Conservation (phyloP, 1,140 invertebrate species). For the Meloidogyne exigua region DNA sequence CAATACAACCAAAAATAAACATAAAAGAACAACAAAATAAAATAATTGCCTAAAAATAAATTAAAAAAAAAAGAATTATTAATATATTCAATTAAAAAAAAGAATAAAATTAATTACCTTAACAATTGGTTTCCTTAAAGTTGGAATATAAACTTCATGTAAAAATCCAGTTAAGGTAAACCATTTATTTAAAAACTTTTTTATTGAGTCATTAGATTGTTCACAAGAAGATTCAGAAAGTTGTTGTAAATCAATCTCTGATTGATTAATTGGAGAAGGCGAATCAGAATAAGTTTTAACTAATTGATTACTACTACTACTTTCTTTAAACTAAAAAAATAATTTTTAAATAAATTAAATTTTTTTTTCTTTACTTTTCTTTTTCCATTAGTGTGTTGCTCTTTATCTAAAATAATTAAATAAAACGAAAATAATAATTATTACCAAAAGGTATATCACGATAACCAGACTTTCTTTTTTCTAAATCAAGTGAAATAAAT, state of each 20-base stretch:
- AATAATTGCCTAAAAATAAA: slow-evolving; percentile 68
- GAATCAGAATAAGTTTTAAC: slow-evolving; percentile 35
- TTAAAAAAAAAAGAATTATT: too few species aligned
- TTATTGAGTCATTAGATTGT: neutral
- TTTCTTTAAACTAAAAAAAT: slow-evolving; percentile 29
- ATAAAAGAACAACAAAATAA: slow-evolving; percentile 70
- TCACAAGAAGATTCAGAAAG: slow-evolving; percentile 40
- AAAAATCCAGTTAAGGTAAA: slow-evolving; percentile 65
- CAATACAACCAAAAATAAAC: slow-evolving; percentile 72
- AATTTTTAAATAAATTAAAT: neutral
- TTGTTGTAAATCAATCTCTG: slow-evolving; percentile 31
- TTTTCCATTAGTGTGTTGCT: neutral
- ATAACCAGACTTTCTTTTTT: slow-evolving; percentile 73
- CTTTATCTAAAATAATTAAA: neutral
- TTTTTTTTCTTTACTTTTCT: neutral
- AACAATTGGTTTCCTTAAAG: slow-evolving; percentile 71
- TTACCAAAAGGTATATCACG: slow-evolving; percentile 71
- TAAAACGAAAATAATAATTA: neutral
- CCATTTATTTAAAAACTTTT: slow-evolving; percentile 32
- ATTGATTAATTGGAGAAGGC: neutral
- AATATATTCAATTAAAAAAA: too few species aligned
- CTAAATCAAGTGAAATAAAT: slow-evolving; percentile 83
- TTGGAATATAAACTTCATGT: slow-evolving; percentile 66
- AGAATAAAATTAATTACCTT: too few species aligned
- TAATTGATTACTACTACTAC: slow-evolving; percentile 39